Base-by-base conservation (phyloP, 2,888 invertebrate genomes). In the Ophion costatus region DNA sequence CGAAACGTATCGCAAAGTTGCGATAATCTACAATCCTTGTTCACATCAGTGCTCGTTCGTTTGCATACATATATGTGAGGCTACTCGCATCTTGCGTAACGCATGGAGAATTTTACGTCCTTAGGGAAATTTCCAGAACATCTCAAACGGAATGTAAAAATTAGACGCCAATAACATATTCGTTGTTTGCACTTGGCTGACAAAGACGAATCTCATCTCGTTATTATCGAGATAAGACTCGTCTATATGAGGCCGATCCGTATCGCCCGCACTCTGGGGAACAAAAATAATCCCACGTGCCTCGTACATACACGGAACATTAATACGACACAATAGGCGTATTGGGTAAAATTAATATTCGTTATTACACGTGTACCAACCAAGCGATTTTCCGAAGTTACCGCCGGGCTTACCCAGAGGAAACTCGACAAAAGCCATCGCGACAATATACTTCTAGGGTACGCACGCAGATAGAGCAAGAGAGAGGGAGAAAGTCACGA, bases 361-460 rank as follows among this genome's bases (percentile, higher is more conserved):
- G 51, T 75, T 69, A 17, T 67, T 80, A 77, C 67, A 17, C 29
- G 57, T 20, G 45, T 57, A 67, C 24, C 29, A 22, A 67, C 14
- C 17, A 11, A 69, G 64, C 63, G 20, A 66, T 82, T 79, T 42
- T 67, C 59, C 51, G 11, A 29, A 56, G 74, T 80, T 74, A 78
- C 71, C 71, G 59, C 76, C 64, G 59, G 24, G 74, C 80, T 78
- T 81, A 77, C 24, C 24, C 29, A 20, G 61, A 71, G n/a, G 84
- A 84, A 84, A 71, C 82, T 79, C 71, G 38, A 79, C 66, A 84
- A 82, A 81, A 78, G 78, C 51, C 17, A 81, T 78, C 24, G 11
- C 0, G n/a, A 6, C 59, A 38, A 76, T 77, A 75, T 78, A 81
- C 29, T 51, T 11, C 11, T 24, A 45, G 57, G 29, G 42, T 75